phyloP scores from a whole-genome alignment of 2,888 invertebrate genomes.

The Omphaloscelis lunosa region DNA sequence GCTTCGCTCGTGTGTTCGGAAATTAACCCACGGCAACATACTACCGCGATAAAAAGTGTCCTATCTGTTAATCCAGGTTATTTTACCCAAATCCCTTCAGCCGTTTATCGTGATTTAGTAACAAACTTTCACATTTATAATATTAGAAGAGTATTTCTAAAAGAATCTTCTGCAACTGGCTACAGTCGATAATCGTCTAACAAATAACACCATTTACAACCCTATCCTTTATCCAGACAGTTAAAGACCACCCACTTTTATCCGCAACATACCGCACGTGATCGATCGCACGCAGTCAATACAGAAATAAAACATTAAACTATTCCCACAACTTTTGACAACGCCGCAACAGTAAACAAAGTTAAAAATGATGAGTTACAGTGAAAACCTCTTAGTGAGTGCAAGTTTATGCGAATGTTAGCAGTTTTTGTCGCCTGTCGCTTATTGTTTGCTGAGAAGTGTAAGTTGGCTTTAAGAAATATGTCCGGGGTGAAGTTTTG shows the following conservation, averaged over 20 bases:
- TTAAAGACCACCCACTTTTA: not conserved
- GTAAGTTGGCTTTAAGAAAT: constrained; percentile 52
- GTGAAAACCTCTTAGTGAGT: constrained; percentile 56
- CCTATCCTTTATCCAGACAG: not conserved
- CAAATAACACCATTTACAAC: not conserved
- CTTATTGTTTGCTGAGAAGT: constrained; percentile 40
- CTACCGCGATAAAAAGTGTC: no score
- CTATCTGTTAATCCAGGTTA: no score
- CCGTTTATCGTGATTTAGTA: no score
- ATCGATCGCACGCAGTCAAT: constrained; percentile 16
- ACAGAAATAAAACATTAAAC: constrained; percentile 45
- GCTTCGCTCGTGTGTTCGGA: no score
- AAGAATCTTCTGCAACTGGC: not conserved
- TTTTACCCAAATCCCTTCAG: no score
- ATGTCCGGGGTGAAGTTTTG: constrained; percentile 48
- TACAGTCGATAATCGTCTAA: not conserved
- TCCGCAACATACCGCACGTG: not conserved
- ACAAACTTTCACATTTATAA: no score
- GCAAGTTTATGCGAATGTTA: constrained; percentile 55
- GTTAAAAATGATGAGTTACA: constrained; percentile 65
- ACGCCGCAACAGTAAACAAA: constrained; percentile 30
- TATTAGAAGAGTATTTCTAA: not conserved
- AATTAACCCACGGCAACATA: no score
- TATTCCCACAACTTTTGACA: constrained; percentile 30
- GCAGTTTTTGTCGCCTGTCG: constrained; percentile 38